A percentile compares a stretch with the other conserved stretches of the same genome.
These are phyloP conservation scores for Ardeotis arabs DNA, from an alignment of 2,113 vertebrate genomes.

Conservation along the genomic window DNA sequence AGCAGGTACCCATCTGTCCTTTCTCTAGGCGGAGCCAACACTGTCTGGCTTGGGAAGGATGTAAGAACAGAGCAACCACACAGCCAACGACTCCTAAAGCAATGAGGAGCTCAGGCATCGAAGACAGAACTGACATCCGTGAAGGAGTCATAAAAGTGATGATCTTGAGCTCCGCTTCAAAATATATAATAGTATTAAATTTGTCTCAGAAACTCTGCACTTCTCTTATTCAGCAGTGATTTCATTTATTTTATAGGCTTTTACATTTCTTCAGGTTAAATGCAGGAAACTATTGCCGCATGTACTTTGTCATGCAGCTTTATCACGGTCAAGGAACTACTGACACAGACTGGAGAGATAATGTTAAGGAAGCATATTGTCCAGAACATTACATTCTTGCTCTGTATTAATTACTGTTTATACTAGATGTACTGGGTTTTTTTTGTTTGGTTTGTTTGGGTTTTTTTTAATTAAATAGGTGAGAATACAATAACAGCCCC, in stretches of 20 bases:
- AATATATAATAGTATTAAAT: not conserved
- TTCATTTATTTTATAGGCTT: not conserved
- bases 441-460: too few species aligned
- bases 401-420: not conserved
- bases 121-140: not conserved
- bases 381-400: not conserved
- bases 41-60: not conserved
- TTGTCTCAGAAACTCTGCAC: not conserved
- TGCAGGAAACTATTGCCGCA: not conserved
- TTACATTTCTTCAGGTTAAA: not conserved
- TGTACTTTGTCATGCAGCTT: not conserved
- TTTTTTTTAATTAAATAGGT: not conserved
- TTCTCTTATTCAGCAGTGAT: not conserved
- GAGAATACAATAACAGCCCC: not conserved
- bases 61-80: not conserved
- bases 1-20: not conserved
- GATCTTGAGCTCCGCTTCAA: not conserved
- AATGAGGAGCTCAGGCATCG: not conserved
- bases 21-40: not conserved
- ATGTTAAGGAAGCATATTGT: not conserved
- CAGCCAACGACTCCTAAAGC: fast-evolving
- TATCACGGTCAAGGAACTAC: not conserved
- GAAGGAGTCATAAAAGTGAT: not conserved
- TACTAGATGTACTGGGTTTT: not conserved
- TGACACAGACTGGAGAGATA: not conserved